Conservation (phyloP, 2,797 vertebrate species). For the Staurois parvus region DNA sequence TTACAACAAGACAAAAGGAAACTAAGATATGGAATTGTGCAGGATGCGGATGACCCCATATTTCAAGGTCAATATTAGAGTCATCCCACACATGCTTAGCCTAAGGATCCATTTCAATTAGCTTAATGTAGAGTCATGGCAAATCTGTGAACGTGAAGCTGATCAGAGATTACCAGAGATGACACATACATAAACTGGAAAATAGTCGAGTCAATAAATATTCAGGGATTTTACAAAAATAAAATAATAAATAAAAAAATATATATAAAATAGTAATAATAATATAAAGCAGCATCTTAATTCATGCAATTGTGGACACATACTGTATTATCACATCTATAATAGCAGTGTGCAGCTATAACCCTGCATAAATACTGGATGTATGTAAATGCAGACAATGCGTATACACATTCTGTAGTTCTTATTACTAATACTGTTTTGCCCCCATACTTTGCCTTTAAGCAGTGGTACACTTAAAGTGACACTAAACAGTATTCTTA, state of each 20-base stretch:
- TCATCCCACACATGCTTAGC: slow-evolving; percentile 6
- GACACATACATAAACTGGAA: background rate
- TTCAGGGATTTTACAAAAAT: background rate
- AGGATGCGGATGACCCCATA: background rate
- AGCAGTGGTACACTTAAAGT: no score
- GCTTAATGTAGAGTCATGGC: slow-evolving; percentile 19
- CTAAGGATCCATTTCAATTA: slow-evolving; percentile 29
- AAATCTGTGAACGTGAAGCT: slow-evolving; percentile 13
- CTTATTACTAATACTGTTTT: background rate
- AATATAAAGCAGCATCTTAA: background rate
- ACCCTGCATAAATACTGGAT: no score
- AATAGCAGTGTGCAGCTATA: background rate
- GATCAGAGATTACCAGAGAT: background rate
- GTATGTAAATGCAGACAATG: background rate
- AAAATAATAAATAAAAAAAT: background rate
- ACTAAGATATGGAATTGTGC: background rate
- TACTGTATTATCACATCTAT: background rate
- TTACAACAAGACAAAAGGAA: background rate
- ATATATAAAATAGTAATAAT: background rate
- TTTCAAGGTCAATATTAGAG: slow-evolving; percentile 19
- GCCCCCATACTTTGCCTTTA: no score
- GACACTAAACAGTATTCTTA: no score
- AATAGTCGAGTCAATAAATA: background rate
- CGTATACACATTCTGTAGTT: background rate
- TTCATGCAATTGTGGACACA: no score